These are phyloP conservation scores for Hydrozoanthus tunicans DNA, from an alignment of 64 coral and sea anemone species.

Conservation along the genomic window DNA sequence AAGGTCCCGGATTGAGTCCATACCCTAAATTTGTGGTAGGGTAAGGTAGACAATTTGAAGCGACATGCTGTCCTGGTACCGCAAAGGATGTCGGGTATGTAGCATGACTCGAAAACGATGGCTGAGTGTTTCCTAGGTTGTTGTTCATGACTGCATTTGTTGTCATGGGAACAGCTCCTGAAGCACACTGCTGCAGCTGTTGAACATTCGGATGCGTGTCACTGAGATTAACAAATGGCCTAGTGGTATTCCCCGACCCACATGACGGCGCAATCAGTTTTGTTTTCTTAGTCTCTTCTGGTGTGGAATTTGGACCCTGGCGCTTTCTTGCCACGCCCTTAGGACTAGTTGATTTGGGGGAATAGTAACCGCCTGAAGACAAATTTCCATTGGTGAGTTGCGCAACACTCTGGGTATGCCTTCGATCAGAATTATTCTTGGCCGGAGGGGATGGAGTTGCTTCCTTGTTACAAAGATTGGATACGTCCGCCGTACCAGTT, in stretches of 20 bases:
- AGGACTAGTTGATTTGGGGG: conserved; percentile 38
- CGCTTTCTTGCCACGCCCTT: conserved; percentile 53
- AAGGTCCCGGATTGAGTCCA: conserved; percentile 15
- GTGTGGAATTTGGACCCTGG: not conserved
- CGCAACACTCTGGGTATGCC: not conserved
- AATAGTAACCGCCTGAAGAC: not conserved
- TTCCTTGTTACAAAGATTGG: conserved; percentile 9
- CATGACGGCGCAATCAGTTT: conserved; percentile 15
- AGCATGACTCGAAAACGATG: not conserved
- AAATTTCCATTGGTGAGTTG: conserved; percentile 41
- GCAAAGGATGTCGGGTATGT: conserved; percentile 3
- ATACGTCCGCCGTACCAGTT: not conserved
- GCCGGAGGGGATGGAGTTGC: conserved; percentile 4
- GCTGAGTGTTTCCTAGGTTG: conserved; percentile 9
- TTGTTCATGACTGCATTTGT: not conserved
- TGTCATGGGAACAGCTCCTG: conserved; percentile 31
- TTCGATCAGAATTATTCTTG: not conserved
- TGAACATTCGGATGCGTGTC: conserved; percentile 14
- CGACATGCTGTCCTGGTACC: not conserved
- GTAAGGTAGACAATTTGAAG: conserved; percentile 21
- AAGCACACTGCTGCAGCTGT: not conserved
- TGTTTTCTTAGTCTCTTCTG: conserved; percentile 66
- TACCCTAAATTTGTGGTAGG: conserved; percentile 55
- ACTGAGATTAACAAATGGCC: conserved; percentile 29
- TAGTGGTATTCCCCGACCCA: not conserved